Conservation (phyloP, 1,140 invertebrate species). For the Epicauta chinensis region DNA sequence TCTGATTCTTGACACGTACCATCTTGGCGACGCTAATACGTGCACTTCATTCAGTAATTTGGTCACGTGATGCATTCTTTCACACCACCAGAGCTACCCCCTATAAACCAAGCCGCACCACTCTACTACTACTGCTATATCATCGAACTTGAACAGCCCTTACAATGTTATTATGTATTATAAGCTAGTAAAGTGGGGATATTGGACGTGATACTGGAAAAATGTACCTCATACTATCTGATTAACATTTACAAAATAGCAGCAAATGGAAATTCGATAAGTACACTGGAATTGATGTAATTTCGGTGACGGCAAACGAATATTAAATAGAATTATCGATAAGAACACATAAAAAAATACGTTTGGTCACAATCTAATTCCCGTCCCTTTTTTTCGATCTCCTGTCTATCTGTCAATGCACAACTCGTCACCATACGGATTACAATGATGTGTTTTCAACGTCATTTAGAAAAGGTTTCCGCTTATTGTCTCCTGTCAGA, state of each 20-base stretch:
- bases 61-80: slow-evolving; percentile 35
- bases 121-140: neutral
- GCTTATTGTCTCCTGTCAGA: slow-evolving; percentile 2
- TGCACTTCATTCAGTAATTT: slow-evolving; percentile 32
- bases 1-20: slow-evolving; percentile 31
- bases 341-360: too few relatives aligned
- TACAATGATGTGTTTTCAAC: slow-evolving; percentile 7
- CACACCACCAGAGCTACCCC: slow-evolving; percentile 11
- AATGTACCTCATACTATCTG: slow-evolving; percentile 13
- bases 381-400: too few relatives aligned
- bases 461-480: neutral
- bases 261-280: slow-evolving; percentile 1
- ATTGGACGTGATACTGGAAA: slow-evolving; percentile 29
- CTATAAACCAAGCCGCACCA: neutral
- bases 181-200: slow-evolving; percentile 27
- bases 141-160: slow-evolving; percentile 9
- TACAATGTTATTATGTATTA: slow-evolving; percentile 34
- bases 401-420: slow-evolving; percentile 2
- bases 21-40: slow-evolving; percentile 29
- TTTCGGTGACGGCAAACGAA: neutral
- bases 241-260: slow-evolving; percentile 4
- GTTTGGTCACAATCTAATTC: too few relatives aligned
- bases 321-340: too few relatives aligned
- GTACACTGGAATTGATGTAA: neutral
- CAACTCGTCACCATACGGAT: slow-evolving; percentile 4